phyloP scores from a whole-genome alignment of 37 sponge, comb jelly and placozoan species.

The Corticium candelabrum region DNA sequence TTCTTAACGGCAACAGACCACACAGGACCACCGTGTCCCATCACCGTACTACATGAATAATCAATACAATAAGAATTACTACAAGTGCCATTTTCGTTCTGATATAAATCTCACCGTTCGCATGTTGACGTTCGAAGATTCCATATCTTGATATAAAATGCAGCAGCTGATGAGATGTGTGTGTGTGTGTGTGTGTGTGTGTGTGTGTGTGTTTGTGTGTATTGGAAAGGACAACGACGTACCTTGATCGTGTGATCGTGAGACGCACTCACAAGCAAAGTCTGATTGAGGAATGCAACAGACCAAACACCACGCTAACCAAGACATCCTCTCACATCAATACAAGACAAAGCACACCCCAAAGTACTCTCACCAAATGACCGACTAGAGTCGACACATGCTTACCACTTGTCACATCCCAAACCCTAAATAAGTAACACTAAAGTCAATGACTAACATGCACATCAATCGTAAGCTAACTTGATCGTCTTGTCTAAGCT shows the following conservation, averaged over 20 bases:
- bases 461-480: background rate
- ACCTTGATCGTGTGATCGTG: constrained; percentile 56
- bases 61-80: background rate
- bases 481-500: background rate
- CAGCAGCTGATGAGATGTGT: background rate
- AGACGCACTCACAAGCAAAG: constrained; percentile 59
- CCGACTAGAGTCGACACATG: constrained; percentile 28
- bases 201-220: background rate
- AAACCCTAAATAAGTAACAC: constrained; percentile 22
- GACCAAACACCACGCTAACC: constrained; percentile 71
- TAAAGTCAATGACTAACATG: background rate
- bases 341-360: background rate
- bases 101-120: too few species aligned
- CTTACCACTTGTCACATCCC: constrained; percentile 35
- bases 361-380: constrained; percentile 30
- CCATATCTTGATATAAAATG: constrained; percentile 39
- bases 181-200: too few species aligned
- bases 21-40: constrained; percentile 51
- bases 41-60: constrained; percentile 18
- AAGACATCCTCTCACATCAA: background rate
- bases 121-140: constrained; percentile 38
- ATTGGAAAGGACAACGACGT: background rate
- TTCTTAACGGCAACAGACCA: constrained; percentile 45
- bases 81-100: too few species aligned
- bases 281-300: constrained; percentile 57